These are phyloP conservation scores for Setophaga coronata DNA, from an alignment of 2,113 vertebrate genomes.

Conservation along the genomic window DNA sequence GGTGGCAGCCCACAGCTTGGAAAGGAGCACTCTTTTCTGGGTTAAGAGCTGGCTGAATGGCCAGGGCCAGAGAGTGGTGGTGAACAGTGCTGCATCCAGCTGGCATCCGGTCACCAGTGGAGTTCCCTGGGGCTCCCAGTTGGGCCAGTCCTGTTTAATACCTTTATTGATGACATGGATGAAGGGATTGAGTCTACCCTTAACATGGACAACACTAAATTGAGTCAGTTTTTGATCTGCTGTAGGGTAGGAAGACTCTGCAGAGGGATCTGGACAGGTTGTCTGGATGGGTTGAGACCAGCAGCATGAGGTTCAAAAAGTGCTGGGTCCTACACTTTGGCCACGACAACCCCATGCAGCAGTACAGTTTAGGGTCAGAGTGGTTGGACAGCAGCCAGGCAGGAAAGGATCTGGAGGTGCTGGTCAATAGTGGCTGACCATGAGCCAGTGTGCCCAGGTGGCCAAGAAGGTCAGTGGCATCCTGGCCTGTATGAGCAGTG, in stretches of 20 bases:
- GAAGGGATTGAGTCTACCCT: not conserved
- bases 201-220: not conserved
- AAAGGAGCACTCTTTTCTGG: not conserved
- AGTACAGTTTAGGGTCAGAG: not conserved
- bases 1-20: not conserved
- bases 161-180: not conserved
- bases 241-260: not conserved
- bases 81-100: not conserved
- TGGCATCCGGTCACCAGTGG: rapidly evolving
- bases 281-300: not conserved
- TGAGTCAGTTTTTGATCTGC: not conserved
- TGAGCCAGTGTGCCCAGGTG: not conserved
- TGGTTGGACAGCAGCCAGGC: rapidly evolving
- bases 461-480: not conserved
- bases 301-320: not conserved
- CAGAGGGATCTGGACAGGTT: not conserved
- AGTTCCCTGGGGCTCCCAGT: rapidly evolving
- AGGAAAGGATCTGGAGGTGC: not conserved
- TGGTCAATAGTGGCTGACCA: not conserved
- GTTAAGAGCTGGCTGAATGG: not conserved
- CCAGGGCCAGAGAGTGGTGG: not conserved
- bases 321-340: not conserved
- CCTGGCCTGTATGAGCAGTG: not conserved
- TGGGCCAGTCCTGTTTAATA: not conserved
- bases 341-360: not conserved